phyloP scores from a whole-genome alignment of 2,113 vertebrate genomes.

The Crotophaga sulcirostris region DNA sequence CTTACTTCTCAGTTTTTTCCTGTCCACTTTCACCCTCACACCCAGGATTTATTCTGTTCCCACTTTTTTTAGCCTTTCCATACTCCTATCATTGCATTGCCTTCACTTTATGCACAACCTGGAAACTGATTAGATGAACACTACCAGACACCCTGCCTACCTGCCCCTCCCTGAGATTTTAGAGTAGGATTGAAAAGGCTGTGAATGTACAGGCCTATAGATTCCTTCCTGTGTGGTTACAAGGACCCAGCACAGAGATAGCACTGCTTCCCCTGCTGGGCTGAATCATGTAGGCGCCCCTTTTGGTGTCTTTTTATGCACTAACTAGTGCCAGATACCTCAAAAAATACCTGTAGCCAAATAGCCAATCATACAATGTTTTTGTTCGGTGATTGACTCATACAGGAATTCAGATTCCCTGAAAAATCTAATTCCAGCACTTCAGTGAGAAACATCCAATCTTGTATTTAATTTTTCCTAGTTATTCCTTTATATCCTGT shows the following conservation, averaged over 20 bases:
- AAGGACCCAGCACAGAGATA: background rate
- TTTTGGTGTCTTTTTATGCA: background rate
- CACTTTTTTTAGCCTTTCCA: background rate
- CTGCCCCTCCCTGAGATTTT: background rate
- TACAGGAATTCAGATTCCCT: background rate
- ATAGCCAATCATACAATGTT: background rate
- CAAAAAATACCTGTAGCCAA: background rate
- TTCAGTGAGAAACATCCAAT: background rate
- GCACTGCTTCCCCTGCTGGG: background rate
- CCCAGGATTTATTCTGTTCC: background rate
- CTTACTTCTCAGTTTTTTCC: background rate
- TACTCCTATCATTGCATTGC: background rate
- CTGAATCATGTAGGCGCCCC: background rate
- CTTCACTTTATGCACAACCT: background rate
- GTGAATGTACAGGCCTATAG: background rate
- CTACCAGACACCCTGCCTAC: background rate
- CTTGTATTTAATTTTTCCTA: background rate
- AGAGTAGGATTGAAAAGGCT: background rate
- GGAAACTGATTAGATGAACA: accelerated
- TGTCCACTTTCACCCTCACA: background rate
- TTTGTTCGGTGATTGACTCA: background rate
- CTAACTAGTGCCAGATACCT: background rate
- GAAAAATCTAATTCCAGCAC: background rate
- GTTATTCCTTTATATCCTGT: background rate
- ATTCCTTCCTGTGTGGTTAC: background rate